Evolutionary conservation across 2,888 invertebrate genomes (phyloP), one percentile per base, ranked within the genome.

Genomic region (Sericinus montela): DNA sequence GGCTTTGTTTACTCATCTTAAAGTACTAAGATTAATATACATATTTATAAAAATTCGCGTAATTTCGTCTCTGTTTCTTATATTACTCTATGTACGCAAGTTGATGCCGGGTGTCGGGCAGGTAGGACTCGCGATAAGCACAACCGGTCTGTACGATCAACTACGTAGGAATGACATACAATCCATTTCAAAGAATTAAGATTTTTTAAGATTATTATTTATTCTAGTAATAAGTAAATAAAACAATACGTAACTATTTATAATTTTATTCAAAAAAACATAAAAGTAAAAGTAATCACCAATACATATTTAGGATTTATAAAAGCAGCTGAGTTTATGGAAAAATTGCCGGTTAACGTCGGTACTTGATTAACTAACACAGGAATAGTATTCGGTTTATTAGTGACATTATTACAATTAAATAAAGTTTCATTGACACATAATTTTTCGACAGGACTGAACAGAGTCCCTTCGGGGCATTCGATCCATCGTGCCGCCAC

Each of bases 401-500:
- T 51, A n/a, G 38, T 47, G 16, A 36, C 40, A 15, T 48, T 45
- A 43, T 54, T 40, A 53, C 83, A 84, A 11, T 40, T 54, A 53
- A 60, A 73, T 8, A 61, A 44, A 23, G 67, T 68, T 45, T 56
- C 61, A 53, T 72, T 69, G 0, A 79, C 69, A 55, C 87, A 87
- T 1, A 25, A 25, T 1, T 56, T 60, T 25, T 55, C 54, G 11
- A 41, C 41, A 1, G 64, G 55, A 55, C 67, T 68, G 44, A 75
- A 87, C 0, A 77, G 52, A 13, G 62, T 69, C 32, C 65, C 55
- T 6, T 19, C 8, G 0, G 80, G 73, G 41, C 87, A 87, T 28
- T 59, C 54, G 1, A 80, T 53, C 9, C 74, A 52, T 55, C 84
- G 70, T 2, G 87, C 80, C 1, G 73, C 69, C 6, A 72, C 67